Percentiles rank a stretch among this genome's conserved stretches.
Evolutionary conservation across 1,140 invertebrate genomes (phyloP).

Genomic region (Drosophila chauvacae): DNA sequence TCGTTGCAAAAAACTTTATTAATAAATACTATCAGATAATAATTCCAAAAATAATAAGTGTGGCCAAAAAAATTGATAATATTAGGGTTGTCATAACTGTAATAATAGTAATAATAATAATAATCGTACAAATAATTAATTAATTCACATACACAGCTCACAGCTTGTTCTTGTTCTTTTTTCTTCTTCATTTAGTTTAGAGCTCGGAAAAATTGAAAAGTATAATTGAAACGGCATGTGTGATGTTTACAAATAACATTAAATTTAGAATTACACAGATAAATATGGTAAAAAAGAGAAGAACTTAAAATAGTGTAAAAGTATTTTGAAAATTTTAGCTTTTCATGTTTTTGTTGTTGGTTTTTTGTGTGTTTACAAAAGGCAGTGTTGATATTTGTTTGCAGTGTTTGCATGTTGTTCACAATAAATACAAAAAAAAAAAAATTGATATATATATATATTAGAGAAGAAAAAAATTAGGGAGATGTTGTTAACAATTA

Average conservation of each 20-base stretch:
- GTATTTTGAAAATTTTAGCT: constrained; percentile 11
- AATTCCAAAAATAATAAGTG: constrained; percentile 56
- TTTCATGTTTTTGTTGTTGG: constrained; percentile 39
- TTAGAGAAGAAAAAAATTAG: constrained; percentile 7
- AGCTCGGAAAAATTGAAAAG: constrained; percentile 20
- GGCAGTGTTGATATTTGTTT: constrained; percentile 73
- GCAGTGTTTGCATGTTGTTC: constrained; percentile 49
- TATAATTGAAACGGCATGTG: constrained; percentile 40
- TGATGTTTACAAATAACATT: constrained; percentile 47
- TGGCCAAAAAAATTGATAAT: constrained; percentile 40
- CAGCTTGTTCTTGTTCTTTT: constrained; percentile 59
- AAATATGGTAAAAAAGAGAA: constrained; percentile 21
- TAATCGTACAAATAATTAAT: constrained; percentile 59
- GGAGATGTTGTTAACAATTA: constrained; percentile 32
- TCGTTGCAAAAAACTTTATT: constrained; percentile 79
- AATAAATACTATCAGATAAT: constrained; percentile 76
- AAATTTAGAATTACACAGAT: constrained; percentile 23
- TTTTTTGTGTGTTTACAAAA: constrained; percentile 70
- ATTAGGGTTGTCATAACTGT: constrained; percentile 60
- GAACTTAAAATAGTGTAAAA: constrained; percentile 41
- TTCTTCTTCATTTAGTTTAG: constrained; percentile 24
- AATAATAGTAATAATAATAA: constrained; percentile 49
- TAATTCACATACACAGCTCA: constrained; percentile 77
- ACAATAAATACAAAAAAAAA: constrained; percentile 34
- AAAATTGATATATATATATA: not conserved